These are phyloP conservation scores for Tolmerus cingulatus DNA, from an alignment of 2,888 invertebrate species.

Conservation along the genomic window DNA sequence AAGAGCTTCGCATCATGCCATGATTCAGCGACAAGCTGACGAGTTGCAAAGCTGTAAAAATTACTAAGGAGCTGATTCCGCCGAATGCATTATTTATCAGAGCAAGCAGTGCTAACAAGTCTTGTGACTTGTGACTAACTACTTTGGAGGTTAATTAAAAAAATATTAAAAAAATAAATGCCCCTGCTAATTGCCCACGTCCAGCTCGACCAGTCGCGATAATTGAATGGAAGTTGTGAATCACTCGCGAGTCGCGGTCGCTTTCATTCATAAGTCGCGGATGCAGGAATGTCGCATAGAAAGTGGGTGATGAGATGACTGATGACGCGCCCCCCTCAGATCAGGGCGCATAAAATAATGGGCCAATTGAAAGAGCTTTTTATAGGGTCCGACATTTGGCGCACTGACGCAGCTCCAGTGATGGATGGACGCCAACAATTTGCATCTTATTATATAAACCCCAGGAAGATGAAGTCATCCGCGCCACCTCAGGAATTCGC, in stretches of 20 bases:
- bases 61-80: background rate
- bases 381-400: background rate
- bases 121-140: constrained; percentile 22
- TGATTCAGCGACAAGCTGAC: constrained; percentile 9
- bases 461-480: background rate
- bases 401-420: background rate
- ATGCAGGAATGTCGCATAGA: background rate
- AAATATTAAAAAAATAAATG: background rate
- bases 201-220: background rate
- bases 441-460: background rate
- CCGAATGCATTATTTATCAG: constrained; percentile 14
- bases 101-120: background rate
- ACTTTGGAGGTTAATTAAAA: constrained; percentile 19
- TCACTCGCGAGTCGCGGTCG: background rate
- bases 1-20: background rate
- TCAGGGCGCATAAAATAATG: background rate
- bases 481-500: background rate
- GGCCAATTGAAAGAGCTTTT: background rate
- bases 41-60: background rate
- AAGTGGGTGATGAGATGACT: constrained; percentile 6
- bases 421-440: background rate
- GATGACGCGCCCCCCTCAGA: background rate
- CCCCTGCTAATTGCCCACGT: background rate
- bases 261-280: constrained; percentile 5
- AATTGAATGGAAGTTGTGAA: constrained; percentile 25